Percentiles rank a stretch among this genome's conserved stretches.
Evolutionary conservation across 2,797 vertebrate genomes (phyloP).

Genomic region (Ambastaia sidthimunki): DNA sequence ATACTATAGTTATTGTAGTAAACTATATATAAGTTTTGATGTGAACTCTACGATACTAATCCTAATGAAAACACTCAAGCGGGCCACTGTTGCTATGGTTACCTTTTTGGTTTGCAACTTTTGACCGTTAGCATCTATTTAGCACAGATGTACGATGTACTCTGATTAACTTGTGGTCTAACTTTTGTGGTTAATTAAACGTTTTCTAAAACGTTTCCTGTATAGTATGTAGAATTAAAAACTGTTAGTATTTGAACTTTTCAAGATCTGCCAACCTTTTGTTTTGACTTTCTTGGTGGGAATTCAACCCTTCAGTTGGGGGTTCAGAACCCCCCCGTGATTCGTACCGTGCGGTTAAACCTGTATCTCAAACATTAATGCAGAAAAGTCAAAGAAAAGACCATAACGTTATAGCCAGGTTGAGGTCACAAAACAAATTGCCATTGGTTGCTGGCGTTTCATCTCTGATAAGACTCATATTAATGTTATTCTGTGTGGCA

Average conservation of each 20-base stretch:
- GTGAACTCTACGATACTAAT: background rate
- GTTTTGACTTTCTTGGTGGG: background rate
- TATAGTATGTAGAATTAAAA: background rate
- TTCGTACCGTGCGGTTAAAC: background rate
- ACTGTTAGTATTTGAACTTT: background rate
- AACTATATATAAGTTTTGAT: background rate
- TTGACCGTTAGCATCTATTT: background rate
- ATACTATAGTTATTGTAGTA: too few species aligned
- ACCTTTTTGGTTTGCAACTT: background rate
- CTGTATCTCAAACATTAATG: background rate
- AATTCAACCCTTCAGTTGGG: background rate
- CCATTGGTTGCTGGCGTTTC: constrained; percentile 47
- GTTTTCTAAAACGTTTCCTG: background rate
- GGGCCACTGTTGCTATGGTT: background rate
- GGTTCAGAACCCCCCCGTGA: background rate
- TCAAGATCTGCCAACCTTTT: background rate
- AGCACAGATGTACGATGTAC: background rate
- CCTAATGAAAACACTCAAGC: background rate
- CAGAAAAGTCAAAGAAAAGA: constrained; percentile 12
- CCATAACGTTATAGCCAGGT: constrained; percentile 17
- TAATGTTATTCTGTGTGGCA: constrained; percentile 59
- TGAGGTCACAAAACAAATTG: constrained; percentile 54
- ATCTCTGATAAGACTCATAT: constrained; percentile 59
- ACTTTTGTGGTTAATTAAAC: constrained; percentile 14
- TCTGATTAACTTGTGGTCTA: background rate